These are phyloP conservation scores for Esperia sulphurella DNA, from an alignment of 2,888 invertebrate species.

Conservation along the genomic window DNA sequence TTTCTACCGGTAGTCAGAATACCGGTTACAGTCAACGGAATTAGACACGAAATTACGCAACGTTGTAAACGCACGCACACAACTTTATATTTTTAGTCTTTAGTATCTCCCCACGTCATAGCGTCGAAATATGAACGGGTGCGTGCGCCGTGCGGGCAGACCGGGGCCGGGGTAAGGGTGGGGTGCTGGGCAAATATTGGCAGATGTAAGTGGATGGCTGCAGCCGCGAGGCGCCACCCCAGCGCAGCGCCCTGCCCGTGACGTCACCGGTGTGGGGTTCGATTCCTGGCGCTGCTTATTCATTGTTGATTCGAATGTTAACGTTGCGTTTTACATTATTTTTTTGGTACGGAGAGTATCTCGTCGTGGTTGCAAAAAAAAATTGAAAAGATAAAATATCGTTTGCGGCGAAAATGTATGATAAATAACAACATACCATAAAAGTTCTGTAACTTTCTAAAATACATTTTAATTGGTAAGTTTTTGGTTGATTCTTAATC, in stretches of 20 bases:
- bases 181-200: constrained; percentile 81
- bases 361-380: too few species aligned
- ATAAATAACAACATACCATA: too few species aligned
- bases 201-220: constrained; percentile 82
- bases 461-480: too few species aligned
- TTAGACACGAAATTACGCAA: constrained; percentile 14
- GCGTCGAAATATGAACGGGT: constrained; percentile 75
- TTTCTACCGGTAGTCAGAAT: neutral
- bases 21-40: too few species aligned
- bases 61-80: constrained; percentile 35
- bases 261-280: constrained; percentile 43
- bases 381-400: too few species aligned
- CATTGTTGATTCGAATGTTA: constrained; percentile 4
- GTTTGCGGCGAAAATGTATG: too few species aligned
- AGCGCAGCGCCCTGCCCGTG: constrained; percentile 41
- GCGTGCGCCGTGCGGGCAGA: constrained; percentile 39
- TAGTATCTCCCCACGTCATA: constrained; percentile 62
- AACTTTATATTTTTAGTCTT: constrained; percentile 66
- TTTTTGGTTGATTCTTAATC: too few species aligned
- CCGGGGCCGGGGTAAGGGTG: constrained; percentile 48
- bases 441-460: too few species aligned
- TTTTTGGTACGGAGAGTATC: neutral
- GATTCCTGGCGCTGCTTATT: constrained; percentile 7
- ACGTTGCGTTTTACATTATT: neutral
- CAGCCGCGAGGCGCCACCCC: constrained; percentile 59